Evolutionary conservation across 2,888 invertebrate genomes (phyloP), one percentile per base, ranked within the genome.

Genomic region (Ligdia adustata): DNA sequence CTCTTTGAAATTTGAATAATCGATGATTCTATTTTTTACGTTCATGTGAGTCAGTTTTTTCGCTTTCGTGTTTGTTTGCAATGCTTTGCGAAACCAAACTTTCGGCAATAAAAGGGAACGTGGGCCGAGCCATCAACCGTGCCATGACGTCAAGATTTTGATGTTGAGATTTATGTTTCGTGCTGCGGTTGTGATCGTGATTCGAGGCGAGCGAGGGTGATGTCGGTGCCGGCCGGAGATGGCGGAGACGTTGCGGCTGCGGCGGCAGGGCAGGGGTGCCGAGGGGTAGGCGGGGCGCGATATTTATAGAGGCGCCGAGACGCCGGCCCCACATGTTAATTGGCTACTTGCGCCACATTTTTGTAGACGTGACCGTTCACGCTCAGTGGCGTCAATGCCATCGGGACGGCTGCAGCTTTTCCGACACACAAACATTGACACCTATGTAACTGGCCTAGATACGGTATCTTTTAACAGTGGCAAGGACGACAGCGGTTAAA

Each of bases 231-330:
- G 67, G 74, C 59, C 60, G 69, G 78, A 62, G 75, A 75, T 69
- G 71, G 67, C 73, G 75, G 69, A 27, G 37, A 26, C 70, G 69
- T 56, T 55, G 64, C 67, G 69, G 74, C 72, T 71, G 72, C 53
- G 64, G 60, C 69, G 63, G 61, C 55, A 56, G 57, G 59, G 62
- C 59, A 52, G 55, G 57, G 50, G 60, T 57, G 41, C 56, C 54
- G 69, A 62, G 69, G 67, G 66, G 66, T 63, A 61, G 44, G 60
- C 70, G 61, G 58, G 52, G 57, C 60, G 56, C 62, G 75, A 71
- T 88, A 89, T 89, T 89, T 86, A 81, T 89, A 89, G 88, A 81
- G 82, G 73, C 81, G 81, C 72, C 79, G 84, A 81, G 82, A 80
- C 83, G 80, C 77, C 78, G 82, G 82, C 87, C 82, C 75, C 82